Evolutionary conservation across 1,140 invertebrate species (phyloP).

Genomic region (Zelostemma sp.): DNA sequence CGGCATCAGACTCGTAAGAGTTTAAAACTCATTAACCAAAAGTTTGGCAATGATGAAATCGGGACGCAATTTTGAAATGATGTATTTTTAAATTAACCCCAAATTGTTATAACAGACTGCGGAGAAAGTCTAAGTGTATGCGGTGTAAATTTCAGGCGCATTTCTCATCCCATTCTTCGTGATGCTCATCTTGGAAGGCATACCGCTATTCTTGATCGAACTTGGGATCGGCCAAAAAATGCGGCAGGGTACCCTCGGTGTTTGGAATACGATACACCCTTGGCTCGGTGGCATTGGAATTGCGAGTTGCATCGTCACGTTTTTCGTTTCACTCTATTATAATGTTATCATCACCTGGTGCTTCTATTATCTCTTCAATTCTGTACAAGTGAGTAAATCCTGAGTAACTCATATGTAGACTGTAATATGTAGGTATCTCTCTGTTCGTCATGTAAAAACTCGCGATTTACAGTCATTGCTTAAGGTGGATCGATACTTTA

Average conservation of each 20-base stretch:
- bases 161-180: constrained; percentile 97
- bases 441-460: too few species aligned
- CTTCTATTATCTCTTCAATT: constrained; percentile 95
- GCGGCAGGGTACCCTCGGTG: constrained; percentile 88
- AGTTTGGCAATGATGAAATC: too few species aligned
- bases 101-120: too few species aligned
- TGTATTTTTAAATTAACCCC: too few species aligned
- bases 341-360: constrained; percentile 99
- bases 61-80: too few species aligned
- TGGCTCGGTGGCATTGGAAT: constrained; percentile 92
- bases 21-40: too few species aligned
- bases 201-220: constrained; percentile 94
- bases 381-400: constrained; percentile 86
- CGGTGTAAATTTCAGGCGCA: constrained; percentile 80
- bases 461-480: too few species aligned
- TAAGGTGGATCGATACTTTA: too few species aligned
- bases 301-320: constrained; percentile 90
- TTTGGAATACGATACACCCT: constrained; percentile 95
- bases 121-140: too few species aligned
- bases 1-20: too few species aligned
- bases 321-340: constrained; percentile 95
- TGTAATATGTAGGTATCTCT: too few species aligned
- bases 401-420: too few species aligned
- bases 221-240: constrained; percentile 93
- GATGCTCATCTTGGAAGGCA: constrained; percentile 93